Evolutionary conservation across 2,113 vertebrate genomes (phyloP), one percentile per base, ranked within the genome.

Genomic region (Phaetusa simplex): DNA sequence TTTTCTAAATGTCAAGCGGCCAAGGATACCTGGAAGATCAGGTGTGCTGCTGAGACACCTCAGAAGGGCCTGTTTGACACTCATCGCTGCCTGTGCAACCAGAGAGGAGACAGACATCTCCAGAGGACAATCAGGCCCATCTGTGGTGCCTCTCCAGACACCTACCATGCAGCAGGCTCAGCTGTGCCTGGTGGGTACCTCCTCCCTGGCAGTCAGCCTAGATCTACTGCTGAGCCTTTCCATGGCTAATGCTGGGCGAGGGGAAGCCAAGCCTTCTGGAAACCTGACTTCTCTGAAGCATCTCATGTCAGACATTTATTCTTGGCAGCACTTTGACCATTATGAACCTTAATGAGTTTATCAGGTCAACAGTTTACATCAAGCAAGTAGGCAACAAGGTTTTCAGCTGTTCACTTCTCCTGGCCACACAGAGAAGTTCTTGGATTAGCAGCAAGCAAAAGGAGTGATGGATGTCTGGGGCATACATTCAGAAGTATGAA

Each of bases 181-280:
- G 55, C 32, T 16, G 8, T 42, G 30, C 49, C 45, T 2, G 2
- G 49, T 2, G 7, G 38, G 24, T 20, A 29, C 17, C 59, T 88
- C 17, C 29, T 81, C 14, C 19, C 12, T 1, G 1, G 14, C 26
- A 53, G 26, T 8, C 74, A 79, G 69, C 65, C 40, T 0, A 11
- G 55, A 67, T 13, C 72, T 21, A 8, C 64, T 42, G 42, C 3
- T 0, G 53, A 82, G 47, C 38, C 52, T 8, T 55, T 14, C 42
- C 47, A 58, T 2, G 12, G 71, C 26, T 53, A 36, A 22, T 0
- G 0, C 6, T 14, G 47, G 14, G 27, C 2, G 9, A 67, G 29
- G 20, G 50, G 19, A 65, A 71, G 43, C 20, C 69, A 84, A 81
- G 12, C 9, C 70, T 80, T 62, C 36, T 14, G 6, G 14, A 79